Conservation (phyloP, 92 coral and sea anemone species). For the Heliopora coerulea region DNA sequence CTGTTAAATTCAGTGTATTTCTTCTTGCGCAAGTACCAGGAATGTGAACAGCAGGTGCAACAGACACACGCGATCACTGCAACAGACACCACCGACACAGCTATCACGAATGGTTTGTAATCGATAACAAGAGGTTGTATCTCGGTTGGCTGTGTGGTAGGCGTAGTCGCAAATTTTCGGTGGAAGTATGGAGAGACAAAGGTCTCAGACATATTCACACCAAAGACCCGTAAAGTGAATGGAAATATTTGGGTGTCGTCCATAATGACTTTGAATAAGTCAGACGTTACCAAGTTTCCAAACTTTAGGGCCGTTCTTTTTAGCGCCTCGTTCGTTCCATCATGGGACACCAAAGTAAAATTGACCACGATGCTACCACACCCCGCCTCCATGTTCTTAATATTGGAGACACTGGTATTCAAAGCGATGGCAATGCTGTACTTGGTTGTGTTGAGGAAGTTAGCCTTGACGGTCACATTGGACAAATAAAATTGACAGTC, state of each 20-base stretch:
- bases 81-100: conserved; percentile 28
- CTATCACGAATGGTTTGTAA: conserved; percentile 43
- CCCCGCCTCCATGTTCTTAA: conserved; percentile 36
- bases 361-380: conserved; percentile 58
- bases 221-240: neutral
- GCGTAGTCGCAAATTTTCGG: conserved; percentile 19
- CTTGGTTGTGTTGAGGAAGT: conserved; percentile 36
- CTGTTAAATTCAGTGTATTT: conserved; percentile 51
- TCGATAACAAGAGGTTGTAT: conserved; percentile 20
- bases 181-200: neutral
- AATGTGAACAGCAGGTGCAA: conserved; percentile 44
- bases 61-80: conserved; percentile 36
- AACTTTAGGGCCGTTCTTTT: conserved; percentile 12
- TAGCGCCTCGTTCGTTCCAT: conserved; percentile 28
- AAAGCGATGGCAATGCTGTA: conserved; percentile 35
- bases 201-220: neutral
- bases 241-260: conserved; percentile 2
- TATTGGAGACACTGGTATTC: conserved; percentile 4
- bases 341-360: conserved; percentile 37
- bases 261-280: conserved; percentile 17
- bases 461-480: conserved; percentile 28
- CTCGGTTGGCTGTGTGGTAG: conserved; percentile 31
- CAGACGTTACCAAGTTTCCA: conserved; percentile 22
- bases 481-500: conserved; percentile 28
- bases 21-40: conserved; percentile 41